Evolutionary conservation across 2,113 vertebrate genomes (phyloP).

Genomic region (Spheniscus mendiculus): DNA sequence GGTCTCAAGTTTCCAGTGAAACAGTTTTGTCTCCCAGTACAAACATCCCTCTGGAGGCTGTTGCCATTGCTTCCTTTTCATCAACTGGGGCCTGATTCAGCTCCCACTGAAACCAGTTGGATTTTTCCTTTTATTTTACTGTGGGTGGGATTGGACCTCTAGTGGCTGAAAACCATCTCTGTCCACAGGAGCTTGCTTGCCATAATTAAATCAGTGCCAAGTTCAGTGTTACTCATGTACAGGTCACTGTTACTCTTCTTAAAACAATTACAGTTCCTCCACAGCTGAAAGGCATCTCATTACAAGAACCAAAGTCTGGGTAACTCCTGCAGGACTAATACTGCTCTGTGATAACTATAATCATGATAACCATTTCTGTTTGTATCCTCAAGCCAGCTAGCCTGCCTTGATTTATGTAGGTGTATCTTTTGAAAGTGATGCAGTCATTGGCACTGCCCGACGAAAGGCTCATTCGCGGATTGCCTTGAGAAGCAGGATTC

Average conservation of each 20-base stretch:
- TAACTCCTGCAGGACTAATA: neutral
- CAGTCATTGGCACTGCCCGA: neutral
- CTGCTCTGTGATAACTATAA: neutral
- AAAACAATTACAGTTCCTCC: neutral
- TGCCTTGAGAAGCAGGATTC: neutral
- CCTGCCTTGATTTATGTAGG: neutral
- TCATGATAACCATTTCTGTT: neutral
- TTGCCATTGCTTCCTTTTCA: neutral
- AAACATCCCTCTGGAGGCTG: neutral
- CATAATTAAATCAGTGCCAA: neutral
- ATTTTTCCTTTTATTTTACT: neutral
- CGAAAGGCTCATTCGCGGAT: rapidly evolving
- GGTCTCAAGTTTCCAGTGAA: neutral
- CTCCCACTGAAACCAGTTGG: neutral
- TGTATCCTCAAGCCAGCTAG: neutral
- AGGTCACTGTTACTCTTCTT: neutral
- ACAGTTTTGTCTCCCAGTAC: neutral
- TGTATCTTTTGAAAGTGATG: neutral
- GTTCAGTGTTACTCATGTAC: neutral
- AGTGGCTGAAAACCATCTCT: neutral
- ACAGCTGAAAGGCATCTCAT: neutral
- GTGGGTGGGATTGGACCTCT: neutral
- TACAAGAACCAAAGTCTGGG: neutral
- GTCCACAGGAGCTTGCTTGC: neutral
- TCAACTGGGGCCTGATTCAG: neutral